Base-by-base conservation (phyloP, 1,140 invertebrate species). In the Cylas formicarius region DNA sequence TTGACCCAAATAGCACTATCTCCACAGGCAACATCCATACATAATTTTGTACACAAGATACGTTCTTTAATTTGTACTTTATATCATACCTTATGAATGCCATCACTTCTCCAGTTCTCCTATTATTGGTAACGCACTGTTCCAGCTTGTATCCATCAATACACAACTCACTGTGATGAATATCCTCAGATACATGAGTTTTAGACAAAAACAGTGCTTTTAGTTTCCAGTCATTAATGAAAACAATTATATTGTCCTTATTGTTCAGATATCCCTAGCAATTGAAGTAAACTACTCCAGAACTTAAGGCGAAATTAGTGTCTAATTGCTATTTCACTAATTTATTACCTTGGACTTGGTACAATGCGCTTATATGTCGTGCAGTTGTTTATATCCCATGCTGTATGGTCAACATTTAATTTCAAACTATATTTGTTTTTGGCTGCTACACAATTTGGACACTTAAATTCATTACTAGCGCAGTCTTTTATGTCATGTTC, bases 401-500 rank as follows among this genome's bases (percentile, higher is more conserved):
- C 19, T 14, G 16, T 13, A 43, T 43, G 29, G 10, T 34, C 19
- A 32, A 22, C 27, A 20, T 43, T 18, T 23, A 43, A 21, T 33
- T 43, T 38, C 4, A 43, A 8, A 37, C 23, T 19, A 43, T 43
- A 38, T 10, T 43, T 43, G 21, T 43, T 7, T 23, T 43, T 43
- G 9, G 40, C 20, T 31, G 14, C 14, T 21, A 19, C n/a, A 43
- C 40, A 43, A 22, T 43, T 34, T 11, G 3, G 16, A 35, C 31
- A 43, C 21, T 43, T 43, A 33, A 26, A 6, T 21, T 21, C 14
- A 21, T 34, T 20, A 20, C 16, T 22, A 34, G 28, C 14, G 19
- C 24, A 41, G 11, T 41, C 38, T 26, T 17, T 16, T 29, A 29
- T n/a, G 19, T 41, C 24, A 41, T 41, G 38, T 8, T 29, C 16